Evolutionary conservation across 1,140 invertebrate species (phyloP).

Genomic region (Cyclargus thomasi): DNA sequence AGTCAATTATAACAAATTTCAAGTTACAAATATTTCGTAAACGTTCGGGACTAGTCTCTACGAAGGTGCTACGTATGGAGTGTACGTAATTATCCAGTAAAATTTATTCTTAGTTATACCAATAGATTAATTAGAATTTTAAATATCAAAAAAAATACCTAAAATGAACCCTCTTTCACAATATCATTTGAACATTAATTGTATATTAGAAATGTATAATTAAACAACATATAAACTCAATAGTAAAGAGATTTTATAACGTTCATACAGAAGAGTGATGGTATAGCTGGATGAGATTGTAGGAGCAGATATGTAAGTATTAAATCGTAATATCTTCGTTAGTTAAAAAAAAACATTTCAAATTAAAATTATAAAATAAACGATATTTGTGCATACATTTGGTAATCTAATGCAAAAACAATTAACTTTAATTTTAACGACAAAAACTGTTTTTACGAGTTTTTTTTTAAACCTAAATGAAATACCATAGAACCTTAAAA

Average conservation of each 20-base stretch:
- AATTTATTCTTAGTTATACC: too few species aligned
- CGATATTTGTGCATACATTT: neutral
- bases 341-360: neutral
- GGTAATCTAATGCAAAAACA: neutral
- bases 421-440: neutral
- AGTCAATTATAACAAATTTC: too few species aligned
- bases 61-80: too few species aligned
- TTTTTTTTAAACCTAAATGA: too few species aligned
- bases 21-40: too few species aligned
- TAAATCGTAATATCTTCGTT: neutral
- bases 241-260: neutral
- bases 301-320: neutral
- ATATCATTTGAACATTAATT: neutral
- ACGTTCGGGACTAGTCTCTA: too few species aligned
- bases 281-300: neutral
- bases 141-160: too few species aligned
- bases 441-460: neutral
- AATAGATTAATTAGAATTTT: too few species aligned
- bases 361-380: neutral
- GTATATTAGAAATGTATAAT: neutral
- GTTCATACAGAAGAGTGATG: neutral
- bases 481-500: neutral
- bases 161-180: neutral
- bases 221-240: neutral
- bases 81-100: too few species aligned